phyloP scores from a whole-genome alignment of 2,888 invertebrate species.

The Synergus umbraculus region DNA sequence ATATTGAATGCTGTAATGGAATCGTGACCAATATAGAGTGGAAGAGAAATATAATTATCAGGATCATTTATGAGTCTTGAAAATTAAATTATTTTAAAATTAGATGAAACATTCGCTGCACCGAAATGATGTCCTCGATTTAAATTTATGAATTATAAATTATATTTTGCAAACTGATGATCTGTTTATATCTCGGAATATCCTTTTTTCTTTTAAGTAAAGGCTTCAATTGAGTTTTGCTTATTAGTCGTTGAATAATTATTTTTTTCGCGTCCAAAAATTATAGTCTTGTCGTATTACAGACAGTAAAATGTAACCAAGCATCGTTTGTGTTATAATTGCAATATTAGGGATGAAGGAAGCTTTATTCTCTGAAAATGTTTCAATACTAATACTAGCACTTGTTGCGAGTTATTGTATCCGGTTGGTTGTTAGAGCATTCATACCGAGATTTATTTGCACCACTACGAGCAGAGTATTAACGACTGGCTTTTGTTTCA shows the following conservation, averaged over 20 bases:
- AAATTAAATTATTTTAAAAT: background rate
- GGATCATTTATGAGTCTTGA: background rate
- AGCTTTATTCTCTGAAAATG: slow-evolving; percentile 48
- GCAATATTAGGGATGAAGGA: slow-evolving; percentile 29
- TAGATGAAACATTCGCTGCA: background rate
- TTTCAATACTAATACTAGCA: slow-evolving; percentile 43
- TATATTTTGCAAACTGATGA: too few relatives aligned
- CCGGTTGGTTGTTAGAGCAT: slow-evolving; percentile 46
- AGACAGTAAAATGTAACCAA: background rate
- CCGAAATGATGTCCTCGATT: background rate
- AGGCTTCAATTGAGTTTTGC: too few relatives aligned
- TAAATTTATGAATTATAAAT: too few relatives aligned
- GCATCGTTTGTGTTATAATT: slow-evolving; percentile 25
- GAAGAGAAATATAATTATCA: background rate
- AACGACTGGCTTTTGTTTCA: slow-evolving; percentile 50
- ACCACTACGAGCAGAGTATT: slow-evolving; percentile 41
- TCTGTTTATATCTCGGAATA: too few relatives aligned
- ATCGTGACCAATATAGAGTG: background rate
- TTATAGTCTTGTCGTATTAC: too few relatives aligned
- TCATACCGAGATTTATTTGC: slow-evolving; percentile 43
- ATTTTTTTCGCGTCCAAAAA: too few relatives aligned
- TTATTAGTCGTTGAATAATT: too few relatives aligned
- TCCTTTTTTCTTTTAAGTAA: background rate
- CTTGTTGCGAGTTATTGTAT: slow-evolving; percentile 42
- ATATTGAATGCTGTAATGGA: background rate